Conservation (phyloP, 2,888 invertebrate species). For the Idaea dimidiata region DNA sequence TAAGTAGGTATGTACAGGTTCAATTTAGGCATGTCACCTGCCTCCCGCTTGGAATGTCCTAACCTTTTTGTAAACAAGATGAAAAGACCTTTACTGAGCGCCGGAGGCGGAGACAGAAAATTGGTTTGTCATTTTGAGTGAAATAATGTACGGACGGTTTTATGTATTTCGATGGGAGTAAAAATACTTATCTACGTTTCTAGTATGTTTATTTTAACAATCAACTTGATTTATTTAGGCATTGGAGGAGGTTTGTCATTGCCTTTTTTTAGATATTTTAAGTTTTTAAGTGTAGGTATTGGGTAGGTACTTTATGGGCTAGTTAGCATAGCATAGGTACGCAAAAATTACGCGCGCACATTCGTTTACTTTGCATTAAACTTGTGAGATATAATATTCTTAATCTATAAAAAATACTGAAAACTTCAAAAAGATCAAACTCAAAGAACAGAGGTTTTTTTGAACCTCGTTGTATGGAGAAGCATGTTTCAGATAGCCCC, state of each 20-base stretch:
- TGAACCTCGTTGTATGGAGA: no score
- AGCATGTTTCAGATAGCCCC: no score
- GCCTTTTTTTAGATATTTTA: neutral
- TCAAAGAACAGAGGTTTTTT: no score
- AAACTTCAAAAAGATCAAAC: no score
- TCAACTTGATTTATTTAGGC: neutral
- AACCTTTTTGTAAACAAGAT: neutral
- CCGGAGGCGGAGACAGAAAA: neutral
- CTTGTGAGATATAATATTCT: no score
- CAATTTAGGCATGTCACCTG: slow-evolving; percentile 1
- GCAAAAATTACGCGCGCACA: no score
- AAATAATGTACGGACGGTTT: neutral
- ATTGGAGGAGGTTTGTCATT: neutral
- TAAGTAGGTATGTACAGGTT: neutral
- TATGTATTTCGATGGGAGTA: neutral
- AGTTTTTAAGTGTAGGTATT: no score
- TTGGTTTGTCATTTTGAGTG: neutral
- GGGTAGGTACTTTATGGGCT: no score
- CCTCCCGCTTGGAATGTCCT: neutral
- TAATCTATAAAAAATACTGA: no score
- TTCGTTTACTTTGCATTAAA: no score
- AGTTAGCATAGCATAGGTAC: no score
- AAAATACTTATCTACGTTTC: neutral
- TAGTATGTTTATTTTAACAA: neutral
- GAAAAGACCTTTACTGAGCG: neutral